Conservation (phyloP, 2,797 vertebrate genomes). For the Myotis findleyi region DNA sequence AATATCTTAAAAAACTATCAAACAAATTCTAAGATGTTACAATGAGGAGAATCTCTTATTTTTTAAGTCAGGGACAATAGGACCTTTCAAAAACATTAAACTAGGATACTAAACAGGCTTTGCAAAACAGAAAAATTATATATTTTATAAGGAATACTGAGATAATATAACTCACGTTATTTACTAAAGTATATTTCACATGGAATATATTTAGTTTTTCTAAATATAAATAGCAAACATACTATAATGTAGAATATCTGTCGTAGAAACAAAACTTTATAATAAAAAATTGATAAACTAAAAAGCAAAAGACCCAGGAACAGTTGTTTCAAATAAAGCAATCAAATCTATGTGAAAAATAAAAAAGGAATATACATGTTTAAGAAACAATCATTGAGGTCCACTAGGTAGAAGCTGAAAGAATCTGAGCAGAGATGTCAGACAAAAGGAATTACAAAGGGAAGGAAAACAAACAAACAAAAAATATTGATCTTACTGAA, state of each 20-base stretch:
- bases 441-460: not conserved
- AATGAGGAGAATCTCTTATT: not conserved
- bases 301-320: conserved; percentile 9
- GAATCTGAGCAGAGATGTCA: not conserved
- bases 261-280: conserved; percentile 17
- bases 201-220: not conserved
- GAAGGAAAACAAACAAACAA: not conserved
- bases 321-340: conserved; percentile 12
- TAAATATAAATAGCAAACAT: not conserved
- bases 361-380: not conserved
- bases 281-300: not conserved
- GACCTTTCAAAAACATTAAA: conserved; percentile 12
- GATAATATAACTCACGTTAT: not conserved
- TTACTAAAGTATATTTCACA: not conserved
- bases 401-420: not conserved
- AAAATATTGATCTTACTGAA: not conserved
- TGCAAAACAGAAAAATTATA: not conserved
- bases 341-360: not conserved
- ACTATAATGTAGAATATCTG: not conserved
- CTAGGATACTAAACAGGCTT: not conserved
- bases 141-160: conserved; percentile 20
- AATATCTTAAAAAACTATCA: not conserved
- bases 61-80: not conserved
- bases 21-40: not conserved
- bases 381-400: not conserved